A percentile compares a stretch with the other conserved stretches of the same genome.
Evolutionary conservation across 2,113 vertebrate genomes (phyloP).

Genomic region (Dasypus novemcinctus): DNA sequence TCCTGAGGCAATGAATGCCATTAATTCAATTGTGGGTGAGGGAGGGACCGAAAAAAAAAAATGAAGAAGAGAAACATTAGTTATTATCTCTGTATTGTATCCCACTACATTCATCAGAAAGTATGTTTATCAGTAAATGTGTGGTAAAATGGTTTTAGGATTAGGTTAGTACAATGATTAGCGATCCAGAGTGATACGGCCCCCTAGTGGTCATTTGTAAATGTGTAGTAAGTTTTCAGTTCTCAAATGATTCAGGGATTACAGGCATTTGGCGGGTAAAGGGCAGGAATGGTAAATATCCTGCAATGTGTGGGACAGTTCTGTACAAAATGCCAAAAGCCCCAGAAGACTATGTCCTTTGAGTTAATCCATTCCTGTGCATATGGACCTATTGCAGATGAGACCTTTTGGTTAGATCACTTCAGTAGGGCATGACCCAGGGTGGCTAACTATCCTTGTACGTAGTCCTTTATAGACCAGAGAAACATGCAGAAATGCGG

Average conservation of each 20-base stretch:
- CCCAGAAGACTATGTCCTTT: no score
- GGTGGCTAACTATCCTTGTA: no score
- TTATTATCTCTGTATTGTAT: not conserved
- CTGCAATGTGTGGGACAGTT: not conserved
- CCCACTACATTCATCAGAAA: not conserved
- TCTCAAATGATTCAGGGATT: not conserved
- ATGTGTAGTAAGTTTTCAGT: not conserved
- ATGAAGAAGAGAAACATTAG: not conserved
- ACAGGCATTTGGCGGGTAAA: not conserved
- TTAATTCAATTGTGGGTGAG: not conserved
- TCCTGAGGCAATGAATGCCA: not conserved
- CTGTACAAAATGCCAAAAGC: not conserved
- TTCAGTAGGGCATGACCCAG: no score
- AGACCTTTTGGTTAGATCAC: no score
- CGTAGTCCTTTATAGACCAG: no score
- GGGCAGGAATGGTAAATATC: not conserved
- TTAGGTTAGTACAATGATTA: no score
- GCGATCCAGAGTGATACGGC: not conserved
- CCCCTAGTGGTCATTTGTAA: constrained; percentile 45
- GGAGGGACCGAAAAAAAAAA: not conserved
- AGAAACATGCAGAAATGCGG: no score
- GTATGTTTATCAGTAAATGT: not conserved
- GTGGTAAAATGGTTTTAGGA: not conserved
- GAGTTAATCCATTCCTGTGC: no score
- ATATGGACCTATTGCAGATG: no score